Evolutionary conservation across 2,888 invertebrate species (phyloP).

Genomic region (Cataglyphis altisquamis): DNA sequence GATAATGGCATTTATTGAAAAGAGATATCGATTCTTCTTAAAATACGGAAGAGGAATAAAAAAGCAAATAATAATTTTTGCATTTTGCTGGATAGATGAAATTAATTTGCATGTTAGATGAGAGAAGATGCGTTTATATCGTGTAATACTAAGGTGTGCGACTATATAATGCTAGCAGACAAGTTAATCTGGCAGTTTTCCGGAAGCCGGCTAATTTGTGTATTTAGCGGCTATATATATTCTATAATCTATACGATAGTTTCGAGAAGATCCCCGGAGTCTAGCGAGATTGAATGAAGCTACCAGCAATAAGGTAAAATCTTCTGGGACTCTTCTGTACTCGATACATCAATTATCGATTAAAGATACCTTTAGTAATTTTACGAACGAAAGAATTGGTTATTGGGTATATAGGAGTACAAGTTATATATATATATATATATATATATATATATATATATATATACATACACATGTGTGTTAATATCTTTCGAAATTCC

Average conservation of each 20-base stretch:
- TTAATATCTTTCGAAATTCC: background rate
- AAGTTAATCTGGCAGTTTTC: slow-evolving; percentile 54
- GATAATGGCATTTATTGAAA: background rate
- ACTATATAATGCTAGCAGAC: slow-evolving; percentile 28
- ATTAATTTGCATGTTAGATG: background rate
- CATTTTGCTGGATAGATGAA: background rate
- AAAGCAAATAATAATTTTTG: background rate
- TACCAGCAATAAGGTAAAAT: slow-evolving; percentile 42
- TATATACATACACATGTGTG: background rate
- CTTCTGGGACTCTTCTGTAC: background rate
- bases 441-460: background rate
- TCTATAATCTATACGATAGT: slow-evolving; percentile 39
- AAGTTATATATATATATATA: background rate
- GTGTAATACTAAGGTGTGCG: background rate
- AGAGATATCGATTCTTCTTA: background rate
- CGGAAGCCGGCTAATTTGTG: slow-evolving; percentile 57
- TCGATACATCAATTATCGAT: slow-evolving; percentile 42
- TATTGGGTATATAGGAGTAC: slow-evolving; percentile 12
- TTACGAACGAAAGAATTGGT: slow-evolving; percentile 12
- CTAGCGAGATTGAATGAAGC: slow-evolving; percentile 54
- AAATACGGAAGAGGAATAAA: background rate
- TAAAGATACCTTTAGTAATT: slow-evolving; percentile 16
- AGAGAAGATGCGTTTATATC: background rate
- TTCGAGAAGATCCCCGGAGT: slow-evolving; percentile 26
- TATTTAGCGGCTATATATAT: slow-evolving; percentile 27